Evolutionary conservation across 1,140 invertebrate genomes (phyloP).

Genomic region (Mya arenaria): DNA sequence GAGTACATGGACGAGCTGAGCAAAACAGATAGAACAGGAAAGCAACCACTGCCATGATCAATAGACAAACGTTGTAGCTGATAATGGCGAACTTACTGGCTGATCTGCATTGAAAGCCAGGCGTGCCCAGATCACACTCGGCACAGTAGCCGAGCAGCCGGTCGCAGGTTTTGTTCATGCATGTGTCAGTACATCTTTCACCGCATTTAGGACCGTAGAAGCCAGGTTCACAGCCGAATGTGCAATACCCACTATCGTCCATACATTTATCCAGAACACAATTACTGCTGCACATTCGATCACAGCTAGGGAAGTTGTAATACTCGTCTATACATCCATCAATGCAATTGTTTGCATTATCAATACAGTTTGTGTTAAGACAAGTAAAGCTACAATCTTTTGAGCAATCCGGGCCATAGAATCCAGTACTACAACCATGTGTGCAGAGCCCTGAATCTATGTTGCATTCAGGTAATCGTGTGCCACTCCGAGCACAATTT

Average conservation of each 20-base stretch:
- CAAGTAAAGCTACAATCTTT: constrained; percentile 17
- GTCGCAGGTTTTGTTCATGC: constrained; percentile 25
- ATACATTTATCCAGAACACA: constrained; percentile 14
- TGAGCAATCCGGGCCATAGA: background rate
- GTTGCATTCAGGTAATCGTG: background rate
- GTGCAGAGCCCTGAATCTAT: constrained; percentile 4
- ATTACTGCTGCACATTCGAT: constrained; percentile 12
- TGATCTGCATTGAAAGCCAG: constrained; percentile 15
- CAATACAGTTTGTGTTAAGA: background rate
- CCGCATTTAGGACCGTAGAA: constrained; percentile 15
- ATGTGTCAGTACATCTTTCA: background rate
- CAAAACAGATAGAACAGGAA: no score
- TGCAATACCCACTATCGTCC: constrained; percentile 24
- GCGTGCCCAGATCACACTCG: constrained; percentile 9
- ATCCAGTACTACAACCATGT: constrained; percentile 22
- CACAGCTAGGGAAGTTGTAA: constrained; percentile 29
- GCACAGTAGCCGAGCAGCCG: constrained; percentile 1
- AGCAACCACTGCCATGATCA: no score
- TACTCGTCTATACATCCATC: constrained; percentile 20
- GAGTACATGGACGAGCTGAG: no score
- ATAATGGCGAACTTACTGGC: constrained; percentile 46
- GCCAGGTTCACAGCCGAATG: constrained; percentile 7
- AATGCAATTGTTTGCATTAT: constrained; percentile 19
- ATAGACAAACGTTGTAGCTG: no score
- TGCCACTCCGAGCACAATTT: background rate